Evolutionary conservation across 1,140 invertebrate species (phyloP).

Genomic region (Ostrea denselamellosa): DNA sequence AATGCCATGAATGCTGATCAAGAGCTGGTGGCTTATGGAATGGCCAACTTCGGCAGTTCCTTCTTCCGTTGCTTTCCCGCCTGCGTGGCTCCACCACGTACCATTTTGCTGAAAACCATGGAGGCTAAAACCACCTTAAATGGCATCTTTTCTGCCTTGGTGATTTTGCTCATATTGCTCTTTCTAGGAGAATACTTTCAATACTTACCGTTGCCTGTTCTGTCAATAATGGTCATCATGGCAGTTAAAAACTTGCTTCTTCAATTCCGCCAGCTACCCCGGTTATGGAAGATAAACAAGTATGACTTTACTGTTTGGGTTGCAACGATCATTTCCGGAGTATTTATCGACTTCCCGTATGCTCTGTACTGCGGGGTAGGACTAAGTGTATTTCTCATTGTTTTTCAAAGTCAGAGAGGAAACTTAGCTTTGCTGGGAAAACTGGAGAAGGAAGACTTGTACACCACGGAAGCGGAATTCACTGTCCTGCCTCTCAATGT

Average conservation of each 20-base stretch:
- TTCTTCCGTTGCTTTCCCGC: conserved; percentile 81
- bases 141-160: conserved; percentile 74
- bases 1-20: conserved; percentile 78
- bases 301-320: conserved; percentile 74
- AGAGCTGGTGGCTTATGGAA: conserved; percentile 80
- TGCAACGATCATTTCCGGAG: conserved; percentile 58
- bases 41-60: conserved; percentile 77
- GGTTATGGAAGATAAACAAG: conserved; percentile 69
- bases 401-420: conserved; percentile 63
- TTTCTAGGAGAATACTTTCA: conserved; percentile 77
- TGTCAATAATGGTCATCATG: conserved; percentile 75
- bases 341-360: conserved; percentile 68
- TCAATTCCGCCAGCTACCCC: conserved; percentile 84
- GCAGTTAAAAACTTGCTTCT: conserved; percentile 78
- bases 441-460: conserved; percentile 59
- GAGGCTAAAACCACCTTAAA: conserved; percentile 67
- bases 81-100: conserved; percentile 90
- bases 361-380: conserved; percentile 68
- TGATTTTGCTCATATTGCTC: conserved; percentile 79
- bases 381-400: conserved; percentile 63
- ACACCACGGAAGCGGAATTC: conserved; percentile 37
- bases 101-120: conserved; percentile 81
- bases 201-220: conserved; percentile 76
- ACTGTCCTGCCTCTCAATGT: conserved; percentile 80
- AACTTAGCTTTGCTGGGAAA: conserved; percentile 49